These are phyloP conservation scores for Gibbula magus DNA, from an alignment of 2,888 invertebrate genomes.

Conservation along the genomic window DNA sequence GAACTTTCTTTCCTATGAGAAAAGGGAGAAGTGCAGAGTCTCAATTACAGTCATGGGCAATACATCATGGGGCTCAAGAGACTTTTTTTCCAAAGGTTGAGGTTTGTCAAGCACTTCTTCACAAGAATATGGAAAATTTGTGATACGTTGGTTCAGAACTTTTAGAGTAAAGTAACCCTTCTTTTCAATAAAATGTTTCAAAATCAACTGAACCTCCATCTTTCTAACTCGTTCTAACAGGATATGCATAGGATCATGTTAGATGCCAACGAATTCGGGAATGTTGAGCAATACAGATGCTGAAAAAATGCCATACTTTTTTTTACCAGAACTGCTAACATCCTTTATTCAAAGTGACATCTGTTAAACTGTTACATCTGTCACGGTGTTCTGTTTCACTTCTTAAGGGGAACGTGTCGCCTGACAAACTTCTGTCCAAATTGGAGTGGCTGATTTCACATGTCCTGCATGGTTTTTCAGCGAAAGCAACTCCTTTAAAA, in stretches of 20 bases:
- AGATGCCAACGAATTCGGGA: not conserved
- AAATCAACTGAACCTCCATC: not conserved
- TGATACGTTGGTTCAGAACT: not conserved
- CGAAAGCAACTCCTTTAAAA: too few relatives aligned
- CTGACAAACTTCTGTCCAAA: too few relatives aligned
- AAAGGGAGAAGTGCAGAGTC: not conserved
- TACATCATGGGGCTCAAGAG: not conserved
- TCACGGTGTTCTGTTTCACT: too few relatives aligned
- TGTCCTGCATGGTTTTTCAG: too few relatives aligned
- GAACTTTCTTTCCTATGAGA: conserved; percentile 28
- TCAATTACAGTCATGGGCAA: too few relatives aligned
- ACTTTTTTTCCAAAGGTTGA: not conserved
- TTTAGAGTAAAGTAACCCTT: conserved; percentile 5
- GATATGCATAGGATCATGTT: conserved; percentile 32
- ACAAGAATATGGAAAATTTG: not conserved
- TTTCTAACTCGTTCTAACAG: conserved; percentile 22
- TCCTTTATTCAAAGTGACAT: too few relatives aligned
- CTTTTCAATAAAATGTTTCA: not conserved
- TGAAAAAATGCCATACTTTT: too few relatives aligned
- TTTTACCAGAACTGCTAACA: too few relatives aligned
- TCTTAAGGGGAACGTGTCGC: too few relatives aligned
- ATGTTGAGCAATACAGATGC: too few relatives aligned
- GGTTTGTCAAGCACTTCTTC: not conserved
- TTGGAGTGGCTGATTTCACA: too few relatives aligned
- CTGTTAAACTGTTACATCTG: too few relatives aligned